A percentile compares a stretch with the other conserved stretches of the same genome.
phyloP scores from a whole-genome alignment of 1,140 invertebrate genomes.

The Brachionus sp. region DNA sequence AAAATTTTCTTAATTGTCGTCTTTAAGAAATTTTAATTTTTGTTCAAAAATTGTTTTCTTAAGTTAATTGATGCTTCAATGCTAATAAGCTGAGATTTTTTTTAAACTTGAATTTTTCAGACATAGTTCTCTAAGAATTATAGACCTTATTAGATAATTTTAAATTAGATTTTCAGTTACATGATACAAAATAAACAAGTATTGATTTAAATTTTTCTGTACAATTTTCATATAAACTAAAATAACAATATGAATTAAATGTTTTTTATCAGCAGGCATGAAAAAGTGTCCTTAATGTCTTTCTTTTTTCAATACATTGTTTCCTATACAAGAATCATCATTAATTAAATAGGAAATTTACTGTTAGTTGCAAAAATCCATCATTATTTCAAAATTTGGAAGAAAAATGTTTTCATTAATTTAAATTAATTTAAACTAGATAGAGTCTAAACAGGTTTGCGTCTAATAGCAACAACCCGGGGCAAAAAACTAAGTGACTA shows the following conservation, averaged over 20 bases:
- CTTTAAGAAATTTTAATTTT: too few species aligned
- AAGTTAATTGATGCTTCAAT: too few species aligned
- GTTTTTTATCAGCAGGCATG: neutral
- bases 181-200: too few species aligned
- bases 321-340: neutral
- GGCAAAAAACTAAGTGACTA: neutral
- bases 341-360: neutral
- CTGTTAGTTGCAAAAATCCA: neutral
- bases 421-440: neutral
- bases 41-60: too few species aligned
- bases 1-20: neutral
- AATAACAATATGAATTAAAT: neutral
- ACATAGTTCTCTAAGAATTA: too few species aligned
- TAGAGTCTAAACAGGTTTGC: neutral
- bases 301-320: neutral
- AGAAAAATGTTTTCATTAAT: neutral
- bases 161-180: too few species aligned
- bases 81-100: too few species aligned
- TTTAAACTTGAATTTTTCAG: too few species aligned
- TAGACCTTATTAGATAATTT: too few species aligned
- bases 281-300: neutral
- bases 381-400: too few species aligned
- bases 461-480: neutral
- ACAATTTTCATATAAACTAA: too few species aligned
- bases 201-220: too few species aligned